Evolutionary conservation across 2,113 vertebrate genomes (phyloP).

Genomic region (Pardalotus punctatus): DNA sequence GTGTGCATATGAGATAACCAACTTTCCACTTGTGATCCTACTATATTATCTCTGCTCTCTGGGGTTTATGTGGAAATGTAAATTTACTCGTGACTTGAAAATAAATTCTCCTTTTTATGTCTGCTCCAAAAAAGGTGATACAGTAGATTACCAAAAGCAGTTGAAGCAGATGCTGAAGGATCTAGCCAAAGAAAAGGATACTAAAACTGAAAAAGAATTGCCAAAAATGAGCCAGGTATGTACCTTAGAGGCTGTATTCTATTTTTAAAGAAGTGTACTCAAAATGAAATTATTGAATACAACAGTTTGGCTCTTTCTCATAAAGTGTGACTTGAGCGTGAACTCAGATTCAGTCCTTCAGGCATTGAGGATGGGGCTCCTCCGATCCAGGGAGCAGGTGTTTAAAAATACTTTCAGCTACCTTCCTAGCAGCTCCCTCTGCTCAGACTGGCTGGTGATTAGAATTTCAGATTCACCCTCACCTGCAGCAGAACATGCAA

Average conservation of each 20-base stretch:
- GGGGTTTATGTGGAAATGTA: not conserved
- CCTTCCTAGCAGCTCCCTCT: not conserved
- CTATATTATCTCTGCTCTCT: not conserved
- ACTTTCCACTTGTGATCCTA: not conserved
- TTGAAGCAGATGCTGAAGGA: constrained; percentile 95
- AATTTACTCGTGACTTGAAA: not conserved
- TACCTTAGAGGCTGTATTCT: not conserved
- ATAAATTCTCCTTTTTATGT: not conserved
- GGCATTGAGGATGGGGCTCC: not conserved
- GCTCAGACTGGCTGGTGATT: not conserved
- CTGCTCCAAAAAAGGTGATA: constrained; percentile 64
- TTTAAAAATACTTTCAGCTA: not conserved
- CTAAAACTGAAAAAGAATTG: constrained; percentile 82
- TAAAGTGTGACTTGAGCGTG: not conserved
- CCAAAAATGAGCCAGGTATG: constrained; percentile 93
- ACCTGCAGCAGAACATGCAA: not conserved
- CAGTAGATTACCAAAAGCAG: constrained; percentile 87
- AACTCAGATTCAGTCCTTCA: not conserved
- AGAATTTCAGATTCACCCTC: not conserved
- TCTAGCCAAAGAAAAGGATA: constrained; percentile 86
- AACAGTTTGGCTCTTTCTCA: not conserved
- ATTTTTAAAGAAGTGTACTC: not conserved
- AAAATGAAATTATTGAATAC: not conserved
- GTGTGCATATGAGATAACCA: not conserved
- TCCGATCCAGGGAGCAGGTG: not conserved